phyloP scores from a whole-genome alignment of 2,888 invertebrate species.

The Pachliopta kotzebuea region DNA sequence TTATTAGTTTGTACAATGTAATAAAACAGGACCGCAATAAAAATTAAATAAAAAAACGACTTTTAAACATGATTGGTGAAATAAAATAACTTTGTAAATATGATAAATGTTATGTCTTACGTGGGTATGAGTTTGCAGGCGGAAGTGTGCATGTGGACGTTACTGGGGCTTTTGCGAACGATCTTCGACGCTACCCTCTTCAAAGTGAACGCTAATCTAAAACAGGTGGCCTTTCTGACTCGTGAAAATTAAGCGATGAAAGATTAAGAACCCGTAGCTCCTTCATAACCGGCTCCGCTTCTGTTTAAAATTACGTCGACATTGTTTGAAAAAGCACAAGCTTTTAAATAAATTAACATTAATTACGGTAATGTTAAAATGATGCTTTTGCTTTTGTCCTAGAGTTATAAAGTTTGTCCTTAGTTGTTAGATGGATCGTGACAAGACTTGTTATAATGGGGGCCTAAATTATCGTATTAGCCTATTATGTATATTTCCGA shows the following conservation, averaged over 20 bases:
- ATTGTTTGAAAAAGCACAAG: background rate
- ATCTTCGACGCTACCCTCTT: constrained; percentile 79
- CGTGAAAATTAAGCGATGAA: constrained; percentile 26
- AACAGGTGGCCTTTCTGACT: constrained; percentile 54
- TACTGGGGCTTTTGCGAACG: constrained; percentile 73
- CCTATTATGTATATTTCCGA: no score
- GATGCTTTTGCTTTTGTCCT: no score
- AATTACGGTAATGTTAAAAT: background rate
- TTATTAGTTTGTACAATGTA: constrained; percentile 1
- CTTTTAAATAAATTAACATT: background rate
- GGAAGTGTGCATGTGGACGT: constrained; percentile 75
- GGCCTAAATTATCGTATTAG: no score
- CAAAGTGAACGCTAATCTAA: constrained; percentile 76
- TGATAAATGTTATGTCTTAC: constrained; percentile 67
- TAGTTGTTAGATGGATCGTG: background rate
- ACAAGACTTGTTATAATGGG: background rate
- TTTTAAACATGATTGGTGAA: background rate
- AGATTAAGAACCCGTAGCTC: constrained; percentile 24
- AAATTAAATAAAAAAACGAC: background rate
- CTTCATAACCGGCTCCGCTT: background rate
- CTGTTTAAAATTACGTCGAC: constrained; percentile 8
- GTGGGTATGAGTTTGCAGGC: constrained; percentile 72
- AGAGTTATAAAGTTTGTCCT: background rate
- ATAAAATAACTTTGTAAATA: constrained; percentile 32
- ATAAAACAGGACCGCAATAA: background rate